Evolutionary conservation across 2,888 invertebrate species (phyloP).

Genomic region (Dynastes hyllus): DNA sequence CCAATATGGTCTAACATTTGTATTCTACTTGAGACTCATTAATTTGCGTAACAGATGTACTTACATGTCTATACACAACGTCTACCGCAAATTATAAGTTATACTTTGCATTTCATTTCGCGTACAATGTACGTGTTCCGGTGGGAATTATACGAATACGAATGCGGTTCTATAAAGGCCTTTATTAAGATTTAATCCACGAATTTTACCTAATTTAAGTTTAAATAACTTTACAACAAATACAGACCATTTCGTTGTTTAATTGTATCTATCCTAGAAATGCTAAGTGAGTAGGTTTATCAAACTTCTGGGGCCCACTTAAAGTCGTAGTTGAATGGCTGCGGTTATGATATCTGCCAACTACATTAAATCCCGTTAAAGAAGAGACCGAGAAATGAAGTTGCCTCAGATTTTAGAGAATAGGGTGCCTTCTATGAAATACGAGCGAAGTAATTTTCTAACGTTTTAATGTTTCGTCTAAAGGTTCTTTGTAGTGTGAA

Average conservation of each 20-base stretch:
- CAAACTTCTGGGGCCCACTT: not conserved
- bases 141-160: not conserved
- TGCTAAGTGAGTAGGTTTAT: conserved; percentile 9
- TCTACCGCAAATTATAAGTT: not conserved
- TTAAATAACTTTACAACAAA: conserved; percentile 12
- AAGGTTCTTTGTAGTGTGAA: too few species aligned
- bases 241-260: conserved; percentile 6
- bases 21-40: too few species aligned
- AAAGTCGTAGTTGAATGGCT: not conserved
- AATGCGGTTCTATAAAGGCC: not conserved
- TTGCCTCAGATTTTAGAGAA: not conserved
- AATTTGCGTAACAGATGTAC: too few species aligned
- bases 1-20: too few species aligned
- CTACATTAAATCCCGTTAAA: not conserved
- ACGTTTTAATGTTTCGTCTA: not conserved
- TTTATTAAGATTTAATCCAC: conserved; percentile 4
- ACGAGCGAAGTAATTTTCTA: not conserved
- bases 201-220: conserved; percentile 15
- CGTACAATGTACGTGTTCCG: not conserved
- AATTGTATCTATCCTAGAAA: not conserved
- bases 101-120: not conserved
- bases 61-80: too few species aligned
- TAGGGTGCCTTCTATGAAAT: not conserved
- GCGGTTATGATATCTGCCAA: not conserved
- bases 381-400: not conserved